Base-by-base conservation (phyloP, 2,888 invertebrate genomes). In the Mimachlamys varia region DNA sequence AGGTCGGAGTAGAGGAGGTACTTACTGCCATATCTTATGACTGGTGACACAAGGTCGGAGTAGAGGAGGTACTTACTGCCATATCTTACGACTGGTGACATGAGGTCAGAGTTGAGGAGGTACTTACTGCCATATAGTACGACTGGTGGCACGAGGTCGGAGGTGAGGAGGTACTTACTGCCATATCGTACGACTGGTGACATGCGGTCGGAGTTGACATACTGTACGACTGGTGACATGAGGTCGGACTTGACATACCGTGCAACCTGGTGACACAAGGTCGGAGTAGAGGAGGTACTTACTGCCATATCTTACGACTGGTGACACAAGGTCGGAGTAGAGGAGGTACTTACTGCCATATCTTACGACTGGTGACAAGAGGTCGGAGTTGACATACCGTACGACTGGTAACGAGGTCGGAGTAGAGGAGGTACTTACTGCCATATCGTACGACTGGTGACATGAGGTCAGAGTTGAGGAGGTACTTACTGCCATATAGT, bases 261-360 rank as follows among this genome's bases (percentile, higher is more conserved):
- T 5, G 19, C 19, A 15, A 53, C 15, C 15, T 19, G 15, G 12
- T 62, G 10, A n/a, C 22, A 62, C 7, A 62, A 7, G 2, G n/a
- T 62, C n/a, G n/a, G n/a, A 3, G 22, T 62, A 3, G 22, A 53
- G 3, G n/a, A 76, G 38, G 38, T 27, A 87, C 93, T 90, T 92
- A 95, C 95, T 95, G 92, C 95, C 95, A 92, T 93, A 94, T 58
- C 93, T 92, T 4, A 95, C 92, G 27, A 94, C 92, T 50, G 95
- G 94, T 22, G 91, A 91, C 12, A 95, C 89, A 15, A 92, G 90
- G 12, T 93, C 92, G 95, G 95, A 95, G 89, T 93, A 93, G 55
- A 95, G 92, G 55, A 95, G 88, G 13, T 92, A 10, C 53, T 53
- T 53, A 19, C 53, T 5, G 53, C 19, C 53, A 53, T 17, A 53